Percentiles rank a stretch among this genome's conserved stretches.
Conservation (phyloP, 2,113 vertebrate species). For the Thinocorus orbignyianus region DNA sequence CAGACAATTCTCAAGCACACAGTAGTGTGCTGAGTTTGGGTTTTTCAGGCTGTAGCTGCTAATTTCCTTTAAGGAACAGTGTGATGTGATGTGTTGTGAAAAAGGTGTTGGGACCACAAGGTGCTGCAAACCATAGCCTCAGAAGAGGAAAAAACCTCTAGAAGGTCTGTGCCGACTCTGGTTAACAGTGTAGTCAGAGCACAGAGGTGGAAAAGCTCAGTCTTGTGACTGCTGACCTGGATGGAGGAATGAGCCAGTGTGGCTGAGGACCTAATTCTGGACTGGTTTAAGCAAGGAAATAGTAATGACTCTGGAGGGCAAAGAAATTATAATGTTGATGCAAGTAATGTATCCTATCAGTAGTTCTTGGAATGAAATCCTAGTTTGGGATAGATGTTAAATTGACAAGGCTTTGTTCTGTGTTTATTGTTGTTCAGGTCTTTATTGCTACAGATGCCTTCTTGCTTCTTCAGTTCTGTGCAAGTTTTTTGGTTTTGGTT, state of each 20-base stretch:
- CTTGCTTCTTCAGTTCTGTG: background rate
- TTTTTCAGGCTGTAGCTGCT: background rate
- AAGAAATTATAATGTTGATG: background rate
- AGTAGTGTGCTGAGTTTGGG: background rate
- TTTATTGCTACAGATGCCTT: background rate
- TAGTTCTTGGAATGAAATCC: background rate
- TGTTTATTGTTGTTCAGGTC: background rate
- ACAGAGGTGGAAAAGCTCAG: background rate
- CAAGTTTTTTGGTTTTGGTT: too few relatives aligned
- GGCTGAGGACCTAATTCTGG: background rate
- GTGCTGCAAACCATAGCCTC: background rate
- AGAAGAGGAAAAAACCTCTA: background rate
- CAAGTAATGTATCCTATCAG: background rate
- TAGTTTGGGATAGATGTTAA: background rate
- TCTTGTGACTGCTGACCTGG: fast-evolving
- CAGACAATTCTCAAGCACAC: background rate
- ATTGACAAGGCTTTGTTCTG: background rate
- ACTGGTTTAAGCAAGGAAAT: background rate
- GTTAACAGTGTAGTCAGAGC: background rate
- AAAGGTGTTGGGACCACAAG: fast-evolving
- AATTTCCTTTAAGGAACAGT: background rate
- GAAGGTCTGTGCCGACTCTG: background rate
- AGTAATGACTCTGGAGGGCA: background rate
- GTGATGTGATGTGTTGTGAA: background rate
- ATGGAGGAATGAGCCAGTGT: background rate